Evolutionary conservation across 1,140 invertebrate genomes (phyloP).

Genomic region (Marisa cornuarietis): DNA sequence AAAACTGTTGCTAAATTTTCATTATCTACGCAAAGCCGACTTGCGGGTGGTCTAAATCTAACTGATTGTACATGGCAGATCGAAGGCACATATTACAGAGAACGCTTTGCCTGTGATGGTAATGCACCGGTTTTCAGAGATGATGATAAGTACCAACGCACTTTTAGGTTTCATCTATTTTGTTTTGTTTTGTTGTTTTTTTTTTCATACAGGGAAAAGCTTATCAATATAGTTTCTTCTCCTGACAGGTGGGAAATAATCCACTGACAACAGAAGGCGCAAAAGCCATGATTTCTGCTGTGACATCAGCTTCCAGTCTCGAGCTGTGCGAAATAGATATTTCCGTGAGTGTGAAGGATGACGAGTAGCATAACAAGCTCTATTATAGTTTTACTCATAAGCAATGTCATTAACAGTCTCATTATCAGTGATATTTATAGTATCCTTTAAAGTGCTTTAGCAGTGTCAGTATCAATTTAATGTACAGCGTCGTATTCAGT

Average conservation of each 20-base stretch:
- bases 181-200: no score
- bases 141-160: no score
- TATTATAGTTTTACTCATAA: background rate
- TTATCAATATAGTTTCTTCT: background rate
- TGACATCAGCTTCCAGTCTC: constrained; percentile 30
- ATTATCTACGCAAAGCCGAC: no score
- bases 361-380: background rate
- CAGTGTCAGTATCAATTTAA: background rate
- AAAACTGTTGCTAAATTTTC: no score
- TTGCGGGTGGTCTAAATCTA: no score
- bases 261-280: constrained; percentile 55
- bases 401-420: background rate
- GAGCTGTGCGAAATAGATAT: constrained; percentile 34
- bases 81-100: no score
- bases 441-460: background rate
- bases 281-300: constrained; percentile 44
- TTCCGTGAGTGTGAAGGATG: constrained; percentile 27
- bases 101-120: no score
- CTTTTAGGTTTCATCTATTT: no score
- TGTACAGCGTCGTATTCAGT: background rate
- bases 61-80: no score
- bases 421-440: background rate
- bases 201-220: no score
- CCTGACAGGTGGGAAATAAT: constrained; percentile 48
- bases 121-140: no score